phyloP scores from a whole-genome alignment of 2,797 vertebrate species.

The Phataginus tricuspis region DNA sequence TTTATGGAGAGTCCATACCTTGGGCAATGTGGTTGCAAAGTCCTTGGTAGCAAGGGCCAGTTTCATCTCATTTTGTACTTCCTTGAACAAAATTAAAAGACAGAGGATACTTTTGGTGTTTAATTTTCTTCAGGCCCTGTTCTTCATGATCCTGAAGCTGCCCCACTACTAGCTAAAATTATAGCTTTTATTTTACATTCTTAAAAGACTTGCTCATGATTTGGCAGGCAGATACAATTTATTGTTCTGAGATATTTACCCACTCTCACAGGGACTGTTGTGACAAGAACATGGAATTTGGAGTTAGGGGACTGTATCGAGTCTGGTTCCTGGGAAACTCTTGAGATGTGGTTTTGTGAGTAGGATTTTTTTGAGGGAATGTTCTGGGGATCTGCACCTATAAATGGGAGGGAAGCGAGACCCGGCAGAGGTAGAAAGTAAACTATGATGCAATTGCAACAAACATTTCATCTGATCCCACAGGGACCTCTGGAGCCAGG shows the following conservation, averaged over 20 bases:
- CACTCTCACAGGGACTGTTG: conserved; percentile 9
- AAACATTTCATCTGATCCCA: neutral
- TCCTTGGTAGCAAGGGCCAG: neutral
- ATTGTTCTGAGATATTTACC: conserved; percentile 33
- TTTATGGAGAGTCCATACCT: neutral
- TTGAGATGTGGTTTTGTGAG: neutral
- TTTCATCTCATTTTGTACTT: conserved; percentile 40
- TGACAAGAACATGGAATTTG: conserved; percentile 53
- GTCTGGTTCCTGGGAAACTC: neutral
- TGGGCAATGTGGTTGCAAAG: neutral
- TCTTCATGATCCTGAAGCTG: conserved; percentile 46
- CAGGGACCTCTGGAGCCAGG: neutral
- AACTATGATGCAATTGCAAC: neutral
- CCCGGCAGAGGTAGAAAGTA: neutral
- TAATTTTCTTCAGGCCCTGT: conserved; percentile 56
- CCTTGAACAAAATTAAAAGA: conserved; percentile 23
- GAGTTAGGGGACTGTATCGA: conserved; percentile 23
- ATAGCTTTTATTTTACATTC: conserved; percentile 56
- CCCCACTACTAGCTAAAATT: conserved; percentile 49
- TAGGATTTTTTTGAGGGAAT: neutral
- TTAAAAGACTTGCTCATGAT: conserved; percentile 62
- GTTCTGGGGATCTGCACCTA: neutral
- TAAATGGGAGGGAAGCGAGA: neutral
- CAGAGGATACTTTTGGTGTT: conserved; percentile 46
- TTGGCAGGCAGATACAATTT: conserved; percentile 48